Evolutionary conservation across 2,888 invertebrate species (phyloP).

Genomic region (Leistus spinibarbis): DNA sequence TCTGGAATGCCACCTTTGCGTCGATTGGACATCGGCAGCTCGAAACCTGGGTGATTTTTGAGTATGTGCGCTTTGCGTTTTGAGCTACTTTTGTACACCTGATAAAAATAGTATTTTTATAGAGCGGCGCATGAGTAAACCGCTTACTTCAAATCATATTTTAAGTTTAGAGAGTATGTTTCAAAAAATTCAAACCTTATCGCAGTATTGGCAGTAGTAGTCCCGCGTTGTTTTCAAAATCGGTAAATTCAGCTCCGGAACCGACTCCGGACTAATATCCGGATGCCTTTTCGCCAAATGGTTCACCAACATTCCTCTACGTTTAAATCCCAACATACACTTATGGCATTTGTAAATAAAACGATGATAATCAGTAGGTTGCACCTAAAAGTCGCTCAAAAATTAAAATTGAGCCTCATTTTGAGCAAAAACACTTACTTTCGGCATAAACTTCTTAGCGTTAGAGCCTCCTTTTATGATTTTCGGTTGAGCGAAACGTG

Average conservation of each 20-base stretch:
- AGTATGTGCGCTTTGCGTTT: constrained; percentile 83
- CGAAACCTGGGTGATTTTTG: constrained; percentile 82
- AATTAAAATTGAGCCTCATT: too few relatives aligned
- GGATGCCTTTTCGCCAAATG: constrained; percentile 82
- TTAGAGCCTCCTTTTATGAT: constrained; percentile 45
- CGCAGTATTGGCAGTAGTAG: constrained; percentile 85
- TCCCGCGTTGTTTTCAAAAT: constrained; percentile 77
- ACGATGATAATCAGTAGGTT: constrained; percentile 70
- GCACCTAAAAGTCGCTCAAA: constrained; percentile 47
- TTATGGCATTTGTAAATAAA: constrained; percentile 79
- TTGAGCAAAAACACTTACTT: constrained; percentile 46
- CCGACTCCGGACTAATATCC: constrained; percentile 66
- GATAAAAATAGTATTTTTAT: background rate
- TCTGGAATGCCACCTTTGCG: constrained; percentile 48
- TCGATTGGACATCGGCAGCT: constrained; percentile 63
- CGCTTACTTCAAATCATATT: background rate
- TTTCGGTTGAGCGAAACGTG: constrained; percentile 44
- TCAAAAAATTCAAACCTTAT: constrained; percentile 61
- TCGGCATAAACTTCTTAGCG: constrained; percentile 63
- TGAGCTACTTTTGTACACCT: constrained; percentile 78
- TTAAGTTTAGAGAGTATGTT: background rate
- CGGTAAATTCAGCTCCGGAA: constrained; percentile 77
- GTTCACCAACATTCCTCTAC: constrained; percentile 84
- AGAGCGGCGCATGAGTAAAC: background rate
- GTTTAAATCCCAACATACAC: constrained; percentile 78